These are phyloP conservation scores for Gila orcuttii DNA, from an alignment of 2,113 vertebrate species.

Conservation along the genomic window DNA sequence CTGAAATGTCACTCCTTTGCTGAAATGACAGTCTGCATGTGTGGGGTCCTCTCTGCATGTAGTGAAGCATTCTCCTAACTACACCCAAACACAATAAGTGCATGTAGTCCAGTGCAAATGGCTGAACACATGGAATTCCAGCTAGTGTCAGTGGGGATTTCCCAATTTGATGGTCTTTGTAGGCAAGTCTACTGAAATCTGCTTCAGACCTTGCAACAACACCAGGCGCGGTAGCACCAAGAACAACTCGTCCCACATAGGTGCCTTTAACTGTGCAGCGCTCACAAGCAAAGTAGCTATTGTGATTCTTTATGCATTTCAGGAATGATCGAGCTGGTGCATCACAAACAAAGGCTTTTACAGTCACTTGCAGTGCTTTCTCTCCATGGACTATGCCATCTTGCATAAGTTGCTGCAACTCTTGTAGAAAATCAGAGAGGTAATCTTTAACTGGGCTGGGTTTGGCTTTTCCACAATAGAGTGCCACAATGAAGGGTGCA, in stretches of 20 bases:
- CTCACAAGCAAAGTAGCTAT: constrained; percentile 29
- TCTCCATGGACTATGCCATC: not conserved
- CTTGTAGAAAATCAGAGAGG: too few relatives aligned
- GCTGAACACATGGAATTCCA: constrained; percentile 20
- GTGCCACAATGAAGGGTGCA: constrained; percentile 39
- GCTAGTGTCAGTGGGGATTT: constrained; percentile 16
- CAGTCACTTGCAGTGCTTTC: constrained; percentile 5
- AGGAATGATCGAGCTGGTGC: constrained; percentile 24
- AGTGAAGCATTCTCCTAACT: constrained; percentile 37
- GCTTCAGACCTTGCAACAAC: constrained; percentile 11
- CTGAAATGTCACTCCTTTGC: constrained; percentile 24
- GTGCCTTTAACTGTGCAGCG: constrained; percentile 23
- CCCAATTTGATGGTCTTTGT: constrained; percentile 35
- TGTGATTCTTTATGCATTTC: constrained; percentile 35
- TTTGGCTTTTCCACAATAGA: constrained; percentile 16
- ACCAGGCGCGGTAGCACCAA: not conserved
- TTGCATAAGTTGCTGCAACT: too few relatives aligned
- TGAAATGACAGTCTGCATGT: constrained; percentile 36
- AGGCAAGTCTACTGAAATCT: not conserved
- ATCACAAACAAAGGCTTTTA: constrained; percentile 47
- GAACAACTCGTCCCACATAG: constrained; percentile 9
- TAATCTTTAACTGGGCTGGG: too few relatives aligned
- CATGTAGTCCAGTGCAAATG: constrained; percentile 47
- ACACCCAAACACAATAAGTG: constrained; percentile 44
- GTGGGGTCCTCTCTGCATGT: constrained; percentile 21